Percentiles rank a stretch among this genome's conserved stretches.
phyloP scores from a whole-genome alignment of 2,888 invertebrate species.

The Plebejus melissa region DNA sequence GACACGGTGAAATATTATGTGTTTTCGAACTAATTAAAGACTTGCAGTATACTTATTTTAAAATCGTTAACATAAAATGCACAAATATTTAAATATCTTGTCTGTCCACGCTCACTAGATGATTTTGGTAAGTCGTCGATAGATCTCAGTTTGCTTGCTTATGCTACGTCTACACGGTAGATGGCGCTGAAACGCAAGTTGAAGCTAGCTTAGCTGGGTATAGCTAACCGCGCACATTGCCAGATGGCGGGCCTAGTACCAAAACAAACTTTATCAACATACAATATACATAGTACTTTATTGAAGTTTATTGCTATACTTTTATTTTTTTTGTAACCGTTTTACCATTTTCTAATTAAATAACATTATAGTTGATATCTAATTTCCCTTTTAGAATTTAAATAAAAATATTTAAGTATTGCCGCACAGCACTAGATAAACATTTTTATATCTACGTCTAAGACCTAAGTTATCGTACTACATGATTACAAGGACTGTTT shows the following conservation, averaged over 20 bases:
- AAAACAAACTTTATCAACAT: background rate
- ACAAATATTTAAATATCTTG: slow-evolving; percentile 55
- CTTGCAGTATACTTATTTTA: background rate
- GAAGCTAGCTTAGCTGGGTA: slow-evolving; percentile 40
- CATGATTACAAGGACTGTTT: background rate
- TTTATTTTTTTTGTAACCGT: too few relatives aligned
- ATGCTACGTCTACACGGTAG: slow-evolving; percentile 49
- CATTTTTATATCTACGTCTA: too few relatives aligned
- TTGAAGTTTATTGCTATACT: too few relatives aligned
- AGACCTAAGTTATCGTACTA: too few relatives aligned
- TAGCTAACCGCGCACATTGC: slow-evolving; percentile 33
- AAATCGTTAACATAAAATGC: slow-evolving; percentile 3
- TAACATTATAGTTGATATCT: too few relatives aligned
- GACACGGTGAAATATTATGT: background rate
- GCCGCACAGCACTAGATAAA: too few relatives aligned
- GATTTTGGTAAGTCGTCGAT: slow-evolving; percentile 69
- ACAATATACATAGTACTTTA: background rate
- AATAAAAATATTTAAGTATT: too few relatives aligned
- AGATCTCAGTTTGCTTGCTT: slow-evolving; percentile 56
- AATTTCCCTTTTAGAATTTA: too few relatives aligned
- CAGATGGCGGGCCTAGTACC: slow-evolving; percentile 19
- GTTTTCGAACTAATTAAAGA: background rate
- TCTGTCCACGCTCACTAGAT: slow-evolving; percentile 75
- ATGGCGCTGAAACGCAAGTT: slow-evolving; percentile 52
- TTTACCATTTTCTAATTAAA: too few relatives aligned